These are phyloP conservation scores for Phainopepla nitens DNA, from an alignment of 2,113 vertebrate species.

Conservation along the genomic window DNA sequence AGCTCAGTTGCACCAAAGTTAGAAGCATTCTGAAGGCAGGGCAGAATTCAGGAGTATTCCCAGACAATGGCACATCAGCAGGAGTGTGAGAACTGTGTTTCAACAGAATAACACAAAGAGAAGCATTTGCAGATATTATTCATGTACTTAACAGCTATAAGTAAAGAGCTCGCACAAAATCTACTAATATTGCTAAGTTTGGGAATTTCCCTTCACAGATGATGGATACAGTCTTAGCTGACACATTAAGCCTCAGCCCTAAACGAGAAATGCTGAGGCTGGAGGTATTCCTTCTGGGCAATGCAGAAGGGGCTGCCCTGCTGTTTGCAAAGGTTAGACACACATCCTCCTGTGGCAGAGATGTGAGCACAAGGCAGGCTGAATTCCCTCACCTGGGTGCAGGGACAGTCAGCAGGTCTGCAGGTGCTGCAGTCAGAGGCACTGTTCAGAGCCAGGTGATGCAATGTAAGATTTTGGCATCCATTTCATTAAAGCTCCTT, in stretches of 20 bases:
- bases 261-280: not conserved
- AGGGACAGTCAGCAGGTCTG: not conserved
- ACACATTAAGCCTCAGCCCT: not conserved
- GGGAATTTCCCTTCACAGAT: not conserved
- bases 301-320: not conserved
- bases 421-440: not conserved
- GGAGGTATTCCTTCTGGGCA: not conserved
- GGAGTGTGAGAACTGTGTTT: not conserved
- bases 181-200: not conserved
- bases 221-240: not conserved
- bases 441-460: not conserved
- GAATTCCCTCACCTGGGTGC: not conserved
- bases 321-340: not conserved
- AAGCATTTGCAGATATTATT: not conserved
- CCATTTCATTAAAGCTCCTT: not conserved
- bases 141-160: not conserved
- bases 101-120: not conserved
- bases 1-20: not conserved
- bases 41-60: not conserved
- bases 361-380: fast-evolving
- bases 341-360: not conserved
- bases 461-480: not conserved
- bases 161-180: not conserved
- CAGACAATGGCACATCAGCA: not conserved
- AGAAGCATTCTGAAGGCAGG: not conserved